Conservation (phyloP, 2,797 vertebrate species). For the Betta splendens region DNA sequence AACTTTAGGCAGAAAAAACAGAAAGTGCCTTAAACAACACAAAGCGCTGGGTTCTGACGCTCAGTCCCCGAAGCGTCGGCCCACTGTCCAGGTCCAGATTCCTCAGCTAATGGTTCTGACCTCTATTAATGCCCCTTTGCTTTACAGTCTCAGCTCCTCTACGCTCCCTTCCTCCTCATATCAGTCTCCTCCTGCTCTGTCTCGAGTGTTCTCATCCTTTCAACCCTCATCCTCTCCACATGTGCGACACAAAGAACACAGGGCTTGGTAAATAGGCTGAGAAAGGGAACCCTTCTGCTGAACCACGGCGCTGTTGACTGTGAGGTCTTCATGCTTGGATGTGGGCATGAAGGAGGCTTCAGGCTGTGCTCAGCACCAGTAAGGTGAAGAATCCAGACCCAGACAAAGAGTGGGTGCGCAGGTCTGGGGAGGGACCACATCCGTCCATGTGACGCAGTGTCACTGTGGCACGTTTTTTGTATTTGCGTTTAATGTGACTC, state of each 20-base stretch:
- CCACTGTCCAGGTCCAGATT: slow-evolving; percentile 60
- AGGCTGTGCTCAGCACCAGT: not conserved
- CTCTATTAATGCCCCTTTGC: slow-evolving; percentile 76
- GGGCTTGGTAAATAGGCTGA: not conserved
- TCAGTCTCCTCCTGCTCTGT: accelerated
- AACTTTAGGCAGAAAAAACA: slow-evolving; percentile 16
- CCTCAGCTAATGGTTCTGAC: slow-evolving; percentile 77
- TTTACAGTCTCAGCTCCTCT: slow-evolving; percentile 43
- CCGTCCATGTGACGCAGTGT: slow-evolving; percentile 21
- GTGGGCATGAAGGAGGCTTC: not conserved
- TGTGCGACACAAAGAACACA: not conserved
- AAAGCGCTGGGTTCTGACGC: slow-evolving; percentile 35
- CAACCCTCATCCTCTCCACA: slow-evolving; percentile 4
- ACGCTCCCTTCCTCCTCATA: slow-evolving; percentile 23
- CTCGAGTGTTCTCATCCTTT: slow-evolving; percentile 19
- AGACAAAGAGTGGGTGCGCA: slow-evolving; percentile 24
- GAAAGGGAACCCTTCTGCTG: not conserved
- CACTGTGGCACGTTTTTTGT: slow-evolving; percentile 3
- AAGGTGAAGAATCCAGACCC: not conserved
- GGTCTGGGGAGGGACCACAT: slow-evolving; percentile 13
- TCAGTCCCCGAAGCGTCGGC: slow-evolving; percentile 63
- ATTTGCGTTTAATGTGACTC: slow-evolving; percentile 12
- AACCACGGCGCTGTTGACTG: not conserved
- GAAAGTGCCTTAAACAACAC: slow-evolving; percentile 11
- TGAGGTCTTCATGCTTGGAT: not conserved